These are phyloP conservation scores for Mimas tiliae DNA, from an alignment of 2,888 invertebrate species.

Conservation along the genomic window DNA sequence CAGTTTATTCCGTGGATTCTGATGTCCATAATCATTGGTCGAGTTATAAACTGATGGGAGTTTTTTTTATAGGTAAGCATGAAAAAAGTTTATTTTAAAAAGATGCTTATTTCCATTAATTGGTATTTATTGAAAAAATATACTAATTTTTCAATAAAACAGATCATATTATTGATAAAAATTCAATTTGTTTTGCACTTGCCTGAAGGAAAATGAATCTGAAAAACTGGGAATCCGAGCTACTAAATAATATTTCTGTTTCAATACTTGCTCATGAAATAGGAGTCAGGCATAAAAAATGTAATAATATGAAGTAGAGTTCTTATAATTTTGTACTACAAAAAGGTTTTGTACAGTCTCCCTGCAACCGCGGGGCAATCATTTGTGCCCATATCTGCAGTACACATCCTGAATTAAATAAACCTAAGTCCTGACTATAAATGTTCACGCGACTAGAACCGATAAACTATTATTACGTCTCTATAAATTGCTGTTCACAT, in stretches of 20 bases:
- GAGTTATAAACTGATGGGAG: not conserved
- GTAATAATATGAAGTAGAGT: conserved; percentile 24
- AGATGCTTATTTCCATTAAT: no score
- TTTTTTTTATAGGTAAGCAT: not conserved
- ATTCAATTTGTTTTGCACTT: no score
- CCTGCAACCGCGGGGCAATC: conserved; percentile 46
- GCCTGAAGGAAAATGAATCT: no score
- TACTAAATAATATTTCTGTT: not conserved
- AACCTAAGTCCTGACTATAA: conserved; percentile 46
- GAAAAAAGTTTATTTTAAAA: no score
- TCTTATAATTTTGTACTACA: conserved; percentile 30
- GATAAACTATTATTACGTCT: conserved; percentile 23
- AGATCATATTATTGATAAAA: no score
- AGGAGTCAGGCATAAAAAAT: not conserved
- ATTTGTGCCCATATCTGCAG: conserved; percentile 60
- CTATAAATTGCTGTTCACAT: conserved; percentile 16
- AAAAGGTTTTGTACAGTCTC: conserved; percentile 32
- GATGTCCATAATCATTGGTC: not conserved
- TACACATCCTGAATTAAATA: conserved; percentile 53
- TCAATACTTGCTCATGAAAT: not conserved
- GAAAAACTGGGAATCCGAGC: no score
- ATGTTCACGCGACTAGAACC: conserved; percentile 36
- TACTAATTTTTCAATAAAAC: no score
- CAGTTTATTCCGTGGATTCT: not conserved
- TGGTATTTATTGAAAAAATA: no score